Percentiles rank a stretch among this genome's conserved stretches.
phyloP scores from a whole-genome alignment of 2,113 vertebrate genomes.

The Leptocoma aspasia region DNA sequence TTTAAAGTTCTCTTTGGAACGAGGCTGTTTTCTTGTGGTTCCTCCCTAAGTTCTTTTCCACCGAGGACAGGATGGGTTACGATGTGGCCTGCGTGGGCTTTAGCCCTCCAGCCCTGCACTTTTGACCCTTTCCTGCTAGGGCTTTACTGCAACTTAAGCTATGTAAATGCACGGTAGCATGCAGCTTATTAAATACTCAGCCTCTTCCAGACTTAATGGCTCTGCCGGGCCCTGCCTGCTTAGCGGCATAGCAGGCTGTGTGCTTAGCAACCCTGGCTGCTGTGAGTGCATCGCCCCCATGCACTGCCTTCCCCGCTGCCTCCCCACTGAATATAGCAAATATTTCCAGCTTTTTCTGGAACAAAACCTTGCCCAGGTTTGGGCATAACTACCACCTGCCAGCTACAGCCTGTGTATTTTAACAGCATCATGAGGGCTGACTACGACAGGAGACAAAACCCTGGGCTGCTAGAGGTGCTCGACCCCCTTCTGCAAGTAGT shows the following conservation, averaged over 20 bases:
- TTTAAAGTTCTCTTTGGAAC: background rate
- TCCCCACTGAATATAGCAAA: rapidly evolving
- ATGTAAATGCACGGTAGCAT: constrained; percentile 15
- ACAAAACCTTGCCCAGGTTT: background rate
- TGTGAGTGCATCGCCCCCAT: rapidly evolving
- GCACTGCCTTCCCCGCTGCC: background rate
- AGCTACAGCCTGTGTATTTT: background rate
- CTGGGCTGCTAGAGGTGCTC: background rate
- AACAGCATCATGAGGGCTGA: background rate
- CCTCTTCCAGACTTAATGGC: constrained; percentile 14
- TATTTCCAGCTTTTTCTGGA: background rate
- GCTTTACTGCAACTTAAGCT: constrained; percentile 16
- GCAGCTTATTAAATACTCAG: constrained; percentile 26
- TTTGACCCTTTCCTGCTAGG: constrained; percentile 27
- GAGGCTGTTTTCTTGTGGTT: background rate
- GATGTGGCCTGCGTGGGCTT: background rate
- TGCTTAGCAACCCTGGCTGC: constrained; percentile 39
- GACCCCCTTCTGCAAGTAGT: background rate
- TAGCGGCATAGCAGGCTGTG: background rate
- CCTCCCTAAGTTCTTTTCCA: background rate
- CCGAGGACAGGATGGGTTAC: background rate
- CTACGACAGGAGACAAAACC: background rate
- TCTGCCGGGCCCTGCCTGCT: background rate
- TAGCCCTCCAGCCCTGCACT: constrained; percentile 10
- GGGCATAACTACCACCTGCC: background rate